Conservation (phyloP, 2,797 vertebrate species). For the Vespertilio murinus region DNA sequence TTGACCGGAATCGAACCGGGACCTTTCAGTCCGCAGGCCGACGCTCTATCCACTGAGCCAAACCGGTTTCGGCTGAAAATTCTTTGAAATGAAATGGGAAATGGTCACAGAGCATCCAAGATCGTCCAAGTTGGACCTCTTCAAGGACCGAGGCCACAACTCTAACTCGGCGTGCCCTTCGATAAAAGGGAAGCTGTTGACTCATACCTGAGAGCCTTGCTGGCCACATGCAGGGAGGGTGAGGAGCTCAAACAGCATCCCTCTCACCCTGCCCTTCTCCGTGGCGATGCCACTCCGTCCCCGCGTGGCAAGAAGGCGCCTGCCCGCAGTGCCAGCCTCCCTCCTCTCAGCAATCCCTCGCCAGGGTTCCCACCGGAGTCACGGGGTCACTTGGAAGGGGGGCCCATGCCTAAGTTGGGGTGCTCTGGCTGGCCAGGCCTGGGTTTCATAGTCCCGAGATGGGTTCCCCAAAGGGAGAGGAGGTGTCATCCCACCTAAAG, state of each 20-base stretch:
- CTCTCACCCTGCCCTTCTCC: background rate
- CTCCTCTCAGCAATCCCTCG: background rate
- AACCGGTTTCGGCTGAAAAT: no score
- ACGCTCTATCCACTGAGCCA: no score
- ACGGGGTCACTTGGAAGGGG: background rate
- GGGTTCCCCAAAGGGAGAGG: background rate
- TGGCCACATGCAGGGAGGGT: background rate
- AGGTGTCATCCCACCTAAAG: background rate
- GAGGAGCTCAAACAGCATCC: background rate
- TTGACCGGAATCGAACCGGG: no score
- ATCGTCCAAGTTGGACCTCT: background rate
- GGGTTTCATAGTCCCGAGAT: background rate
- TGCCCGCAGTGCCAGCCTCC: background rate
- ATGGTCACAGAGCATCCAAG: background rate
- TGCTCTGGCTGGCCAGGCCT: background rate
- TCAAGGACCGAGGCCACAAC: background rate
- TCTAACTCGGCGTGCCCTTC: background rate
- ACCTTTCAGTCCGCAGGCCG: no score
- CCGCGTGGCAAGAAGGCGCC: background rate
- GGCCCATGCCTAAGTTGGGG: background rate
- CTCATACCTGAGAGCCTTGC: background rate
- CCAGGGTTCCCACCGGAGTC: background rate
- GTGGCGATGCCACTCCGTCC: background rate
- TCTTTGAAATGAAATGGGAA: slow-evolving; percentile 27
- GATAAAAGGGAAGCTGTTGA: background rate